Base-by-base conservation (phyloP, 1,140 invertebrate genomes). In the Apis mellifera region DNA sequence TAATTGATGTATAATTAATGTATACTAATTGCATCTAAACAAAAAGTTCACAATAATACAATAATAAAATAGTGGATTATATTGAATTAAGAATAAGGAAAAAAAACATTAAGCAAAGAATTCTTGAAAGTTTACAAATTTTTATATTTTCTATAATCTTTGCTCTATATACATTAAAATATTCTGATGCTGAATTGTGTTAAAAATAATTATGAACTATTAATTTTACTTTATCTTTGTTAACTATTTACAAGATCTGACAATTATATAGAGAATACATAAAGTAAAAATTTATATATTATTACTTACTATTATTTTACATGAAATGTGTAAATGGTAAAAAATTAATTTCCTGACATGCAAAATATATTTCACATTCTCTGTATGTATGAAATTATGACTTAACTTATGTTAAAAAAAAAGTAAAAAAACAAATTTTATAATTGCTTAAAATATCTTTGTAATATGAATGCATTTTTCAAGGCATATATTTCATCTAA, bases 111-210 rank as follows among this genome's bases (percentile, higher is more conserved):
- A 50, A 76, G 64, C 23, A 65, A 76, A n/a, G 55, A 52, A 52
- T 68, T 76, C 73, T 76, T 76, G 76, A 65, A 82, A 65, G 23
- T 73, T 69, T 73, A 72, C 26, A 79, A 68, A 59, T 79, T 79
- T 79, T 42, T 79, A 73, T 54, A 79, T 54, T 79, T 83, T 73
- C 69, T 79, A 79, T 79, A 21, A 59, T 9, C 26, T 66, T 71
- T 55, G 50, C 32, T 65, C 12, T 15, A 73, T n/a, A 59, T 73
- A 50, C n/a, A 15, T 15, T 32, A 15, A n/a, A 57, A 21, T 15
- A 42, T 71, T 78, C 19, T 11, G 13, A 21, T 42, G 4, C 9
- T 7, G 52, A 32, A 59, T 77, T 64, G 15, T n/a, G 50, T 62
- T 76, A 17, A 55, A 68, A 15, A 23, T 69, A 76, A 54, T 69